Evolutionary conservation across 1,140 invertebrate species (phyloP), one percentile per base, ranked within the genome.

Genomic region (Papilio xuthus): DNA sequence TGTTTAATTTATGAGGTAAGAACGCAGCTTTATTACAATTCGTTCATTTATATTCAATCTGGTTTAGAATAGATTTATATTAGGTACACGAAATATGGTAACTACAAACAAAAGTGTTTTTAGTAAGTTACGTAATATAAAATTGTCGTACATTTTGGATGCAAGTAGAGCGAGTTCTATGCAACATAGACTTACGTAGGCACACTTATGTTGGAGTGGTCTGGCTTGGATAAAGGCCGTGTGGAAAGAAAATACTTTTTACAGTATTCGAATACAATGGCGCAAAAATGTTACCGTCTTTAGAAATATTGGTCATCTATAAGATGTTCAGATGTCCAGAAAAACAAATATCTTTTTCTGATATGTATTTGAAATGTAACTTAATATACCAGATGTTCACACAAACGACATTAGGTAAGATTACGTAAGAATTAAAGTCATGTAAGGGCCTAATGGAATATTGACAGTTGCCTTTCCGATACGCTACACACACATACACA

Each of bases 1-100:
- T 63, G 60, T 63, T 63, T 63, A 63, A 63, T 63, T 63, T 63
- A 63, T 63, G 23, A 63, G 26, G 60, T 63, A 32, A 28, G 26
- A 56, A 23, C 18, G 4, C 12, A 63, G 60, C 26, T 28, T 63
- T 63, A 28, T 32, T 63, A 63, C 60, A 15, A 63, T 63, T 32
- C 44, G 9, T 44, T 44, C 60, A 63, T 63, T 63, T 23, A 28
- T 28, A 63, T 28, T 63, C 26, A 63, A 63, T 63, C 12, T 26
- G 3, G 15, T 28, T 26, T 56, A n/a, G 23, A 56, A 26, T 18
- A 63, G 13, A 63, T 3, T 13, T 28, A 28, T 67, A 15, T 15
- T 67, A 28, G 12, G 23, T 56, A n/a, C n/a, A n/a, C n/a, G n/a
- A n/a, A n/a, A n/a, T n/a, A n/a, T n/a, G n/a, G n/a, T n/a, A n/a